A percentile compares a stretch with the other conserved stretches of the same genome.
These are phyloP conservation scores for Scaptomyza parva DNA, from an alignment of 2,888 invertebrate species.

Conservation along the genomic window DNA sequence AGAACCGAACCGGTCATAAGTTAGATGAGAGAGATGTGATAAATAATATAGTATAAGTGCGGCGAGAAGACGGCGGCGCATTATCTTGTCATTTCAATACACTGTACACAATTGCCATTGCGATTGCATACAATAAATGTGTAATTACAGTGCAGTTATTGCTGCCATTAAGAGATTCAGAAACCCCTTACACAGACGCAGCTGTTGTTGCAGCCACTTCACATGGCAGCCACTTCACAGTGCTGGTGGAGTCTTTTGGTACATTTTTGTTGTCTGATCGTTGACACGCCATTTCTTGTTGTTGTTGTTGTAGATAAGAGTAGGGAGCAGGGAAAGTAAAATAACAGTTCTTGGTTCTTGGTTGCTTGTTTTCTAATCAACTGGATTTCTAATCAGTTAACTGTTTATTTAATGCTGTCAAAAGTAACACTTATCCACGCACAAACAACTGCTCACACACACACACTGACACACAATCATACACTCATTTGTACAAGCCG, in stretches of 20 bases:
- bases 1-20: neutral
- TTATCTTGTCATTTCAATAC: slow-evolving; percentile 43
- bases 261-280: slow-evolving; percentile 33
- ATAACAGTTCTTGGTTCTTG: slow-evolving; percentile 9
- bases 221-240: slow-evolving; percentile 42
- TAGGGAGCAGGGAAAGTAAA: slow-evolving; percentile 1
- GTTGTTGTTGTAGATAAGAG: slow-evolving; percentile 30
- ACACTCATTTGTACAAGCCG: slow-evolving; percentile 14
- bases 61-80: slow-evolving; percentile 22
- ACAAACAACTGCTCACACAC: slow-evolving; percentile 8
- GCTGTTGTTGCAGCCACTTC: slow-evolving; percentile 40
- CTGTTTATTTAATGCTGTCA: slow-evolving; percentile 68
- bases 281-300: slow-evolving; percentile 51
- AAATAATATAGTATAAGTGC: no score
- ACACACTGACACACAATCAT: slow-evolving; percentile 9
- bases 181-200: neutral
- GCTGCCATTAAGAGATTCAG: slow-evolving; percentile 6
- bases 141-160: slow-evolving; percentile 35
- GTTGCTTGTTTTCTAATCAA: slow-evolving; percentile 50
- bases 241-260: slow-evolving; percentile 14
- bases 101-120: slow-evolving; percentile 29
- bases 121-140: slow-evolving; percentile 29
- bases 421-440: slow-evolving; percentile 63
- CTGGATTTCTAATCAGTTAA: slow-evolving; percentile 54
- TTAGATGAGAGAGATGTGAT: slow-evolving; percentile 1